Conservation (phyloP, 2,888 invertebrate species). For the Pantelozetes paolii region DNA sequence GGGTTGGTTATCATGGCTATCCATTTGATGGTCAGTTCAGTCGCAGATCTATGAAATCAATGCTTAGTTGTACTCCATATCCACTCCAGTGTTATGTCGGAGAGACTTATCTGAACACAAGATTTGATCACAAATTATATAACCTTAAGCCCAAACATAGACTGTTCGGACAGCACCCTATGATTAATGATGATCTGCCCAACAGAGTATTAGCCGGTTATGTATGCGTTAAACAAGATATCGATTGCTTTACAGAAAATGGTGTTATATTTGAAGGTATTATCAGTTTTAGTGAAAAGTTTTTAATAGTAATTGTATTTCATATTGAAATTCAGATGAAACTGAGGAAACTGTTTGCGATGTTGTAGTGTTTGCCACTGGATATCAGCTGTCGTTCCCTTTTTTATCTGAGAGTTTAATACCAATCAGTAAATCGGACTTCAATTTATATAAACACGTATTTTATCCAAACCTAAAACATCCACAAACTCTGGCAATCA, state of each 20-base stretch:
- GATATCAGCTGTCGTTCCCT: conserved; percentile 53
- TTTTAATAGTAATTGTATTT: neutral
- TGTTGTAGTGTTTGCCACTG: conserved; percentile 53
- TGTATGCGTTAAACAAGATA: conserved; percentile 51
- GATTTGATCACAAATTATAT: conserved; percentile 53
- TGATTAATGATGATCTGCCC: conserved; percentile 55
- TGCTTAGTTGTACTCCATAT: conserved; percentile 43
- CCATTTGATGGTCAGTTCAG: conserved; percentile 51
- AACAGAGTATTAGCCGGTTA: conserved; percentile 54
- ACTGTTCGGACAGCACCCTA: conserved; percentile 50
- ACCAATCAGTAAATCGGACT: conserved; percentile 46
- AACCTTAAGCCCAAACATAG: conserved; percentile 53
- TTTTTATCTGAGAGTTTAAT: conserved; percentile 50
- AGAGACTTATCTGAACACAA: conserved; percentile 49
- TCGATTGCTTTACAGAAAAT: conserved; percentile 49
- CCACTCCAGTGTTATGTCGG: conserved; percentile 41
- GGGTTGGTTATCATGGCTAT: conserved; percentile 53
- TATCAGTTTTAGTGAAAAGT: neutral
- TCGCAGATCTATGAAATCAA: conserved; percentile 43
- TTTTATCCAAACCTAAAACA: conserved; percentile 52
- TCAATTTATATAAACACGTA: conserved; percentile 53
- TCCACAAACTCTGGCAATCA: conserved; percentile 53
- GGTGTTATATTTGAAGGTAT: conserved; percentile 51
- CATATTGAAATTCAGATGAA: neutral
- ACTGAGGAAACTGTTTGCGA: conserved; percentile 46